phyloP scores from a whole-genome alignment of 2,797 vertebrate genomes.

The Notoglanidium macrostoma region DNA sequence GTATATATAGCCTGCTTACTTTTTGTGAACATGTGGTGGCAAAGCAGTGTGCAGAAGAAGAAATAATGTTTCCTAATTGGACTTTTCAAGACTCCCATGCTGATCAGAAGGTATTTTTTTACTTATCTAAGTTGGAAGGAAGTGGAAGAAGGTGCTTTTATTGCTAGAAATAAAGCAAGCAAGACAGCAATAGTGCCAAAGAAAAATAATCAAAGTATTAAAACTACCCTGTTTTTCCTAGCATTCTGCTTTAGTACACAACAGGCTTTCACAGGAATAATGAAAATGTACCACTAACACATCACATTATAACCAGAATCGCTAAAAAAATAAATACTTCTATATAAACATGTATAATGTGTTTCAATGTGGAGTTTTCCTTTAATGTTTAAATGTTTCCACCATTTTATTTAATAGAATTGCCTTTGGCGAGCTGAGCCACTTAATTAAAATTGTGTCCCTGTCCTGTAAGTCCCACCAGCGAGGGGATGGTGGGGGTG shows the following conservation, averaged over 20 bases:
- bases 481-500: background rate
- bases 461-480: constrained; percentile 19
- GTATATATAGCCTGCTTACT: background rate
- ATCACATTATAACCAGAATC: background rate
- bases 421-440: background rate
- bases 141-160: background rate
- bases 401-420: background rate
- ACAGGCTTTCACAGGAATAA: background rate
- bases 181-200: background rate
- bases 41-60: background rate
- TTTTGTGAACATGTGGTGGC: background rate
- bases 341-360: too few relatives aligned
- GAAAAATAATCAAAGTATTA: background rate
- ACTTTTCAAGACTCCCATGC: background rate
- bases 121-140: background rate
- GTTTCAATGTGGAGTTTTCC: background rate
- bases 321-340: background rate
- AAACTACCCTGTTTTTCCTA: background rate
- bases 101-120: background rate
- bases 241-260: background rate
- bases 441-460: constrained; percentile 20
- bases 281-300: background rate
- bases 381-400: background rate
- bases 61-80: background rate
- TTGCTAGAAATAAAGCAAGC: background rate